Percentiles rank a stretch among this genome's conserved stretches.
phyloP scores from a whole-genome alignment of 2,888 invertebrate genomes.

The Eupithecia inturbata region DNA sequence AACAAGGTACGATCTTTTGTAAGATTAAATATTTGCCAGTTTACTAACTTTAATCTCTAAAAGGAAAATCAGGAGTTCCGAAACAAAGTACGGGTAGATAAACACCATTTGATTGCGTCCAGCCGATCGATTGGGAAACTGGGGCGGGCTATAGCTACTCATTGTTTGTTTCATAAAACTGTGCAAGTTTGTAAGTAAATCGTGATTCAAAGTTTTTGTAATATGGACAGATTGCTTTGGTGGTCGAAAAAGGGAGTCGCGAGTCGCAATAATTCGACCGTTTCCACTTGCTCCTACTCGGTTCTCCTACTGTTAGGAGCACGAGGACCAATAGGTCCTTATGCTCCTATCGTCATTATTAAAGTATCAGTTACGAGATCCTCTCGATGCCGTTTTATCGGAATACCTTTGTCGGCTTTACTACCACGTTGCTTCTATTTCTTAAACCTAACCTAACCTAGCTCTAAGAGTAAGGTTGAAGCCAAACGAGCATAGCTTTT shows the following conservation, averaged over 20 bases:
- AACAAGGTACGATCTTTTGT: slow-evolving; percentile 4
- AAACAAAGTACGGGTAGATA: slow-evolving; percentile 39
- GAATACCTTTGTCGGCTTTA: too few species aligned
- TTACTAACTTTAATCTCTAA: slow-evolving; percentile 16
- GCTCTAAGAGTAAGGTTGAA: too few species aligned
- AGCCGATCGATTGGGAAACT: slow-evolving; percentile 37
- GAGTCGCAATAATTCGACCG: too few species aligned
- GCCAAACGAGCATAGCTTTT: too few species aligned
- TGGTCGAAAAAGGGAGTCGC: neutral
- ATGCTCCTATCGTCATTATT: too few species aligned
- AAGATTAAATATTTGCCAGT: slow-evolving; percentile 15
- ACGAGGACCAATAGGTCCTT: too few species aligned
- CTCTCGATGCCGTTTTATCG: too few species aligned
- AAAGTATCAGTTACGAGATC: too few species aligned
- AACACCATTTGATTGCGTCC: slow-evolving; percentile 40
- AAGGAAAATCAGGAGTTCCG: slow-evolving; percentile 28
- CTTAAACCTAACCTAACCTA: neutral
- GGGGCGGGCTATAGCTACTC: slow-evolving; percentile 28
- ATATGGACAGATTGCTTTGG: neutral
- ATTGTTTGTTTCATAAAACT: slow-evolving; percentile 32
- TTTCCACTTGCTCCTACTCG: too few species aligned
- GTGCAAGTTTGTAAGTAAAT: slow-evolving; percentile 14
- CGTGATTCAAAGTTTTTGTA: neutral
- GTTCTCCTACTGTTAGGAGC: too few species aligned
- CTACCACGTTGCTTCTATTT: neutral